Evolutionary conservation across 2,888 invertebrate genomes (phyloP), one percentile per base, ranked within the genome.

Genomic region (Melinopterus prodromus): DNA sequence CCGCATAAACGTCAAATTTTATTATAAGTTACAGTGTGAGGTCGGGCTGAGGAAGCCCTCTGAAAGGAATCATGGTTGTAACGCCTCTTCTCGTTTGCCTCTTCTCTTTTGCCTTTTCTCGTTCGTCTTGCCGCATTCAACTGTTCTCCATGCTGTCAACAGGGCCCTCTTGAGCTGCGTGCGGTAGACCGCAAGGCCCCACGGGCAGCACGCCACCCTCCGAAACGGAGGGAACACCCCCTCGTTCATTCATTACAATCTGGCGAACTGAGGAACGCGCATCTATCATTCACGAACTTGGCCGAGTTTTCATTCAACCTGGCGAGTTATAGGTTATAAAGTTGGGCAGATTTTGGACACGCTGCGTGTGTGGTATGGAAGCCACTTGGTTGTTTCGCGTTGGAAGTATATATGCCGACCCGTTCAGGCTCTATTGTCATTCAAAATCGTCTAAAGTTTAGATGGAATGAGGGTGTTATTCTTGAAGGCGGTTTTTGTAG

Each of bases 131-230:
- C 71, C 70, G 80, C 71, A 79, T 16, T 35, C 71, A 71, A 71
- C 16, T 16, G 71, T 9, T 74, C 36, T 74, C 37, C 74, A 35
- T n/a, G 74, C 37, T 15, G 74, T 74, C 37, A 74, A 74, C 74
- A 16, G 35, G 16, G 71, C 12, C 5, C 16, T 35, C 26, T 76
- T 69, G 77, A 53, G 71, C 70, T 16, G 72, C 77, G 38, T 80
- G 80, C 77, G 80, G 80, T 80, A 79, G 82, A 82, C 82, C 80
- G 80, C 79, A 77, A 80, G 81, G 81, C 81, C 77, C 78, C 80
- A 81, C 83, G 81, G 74, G 37, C 81, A 80, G 80, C 78, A 79
- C 80, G 79, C 82, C 83, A 82, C 82, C 82, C 81, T 75, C 81
- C 77, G 70, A 74, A 69, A 75, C 75, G 70, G 37, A n/a, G 16